Evolutionary conservation across 2,113 vertebrate species (phyloP).

Genomic region (Cariama cristata): DNA sequence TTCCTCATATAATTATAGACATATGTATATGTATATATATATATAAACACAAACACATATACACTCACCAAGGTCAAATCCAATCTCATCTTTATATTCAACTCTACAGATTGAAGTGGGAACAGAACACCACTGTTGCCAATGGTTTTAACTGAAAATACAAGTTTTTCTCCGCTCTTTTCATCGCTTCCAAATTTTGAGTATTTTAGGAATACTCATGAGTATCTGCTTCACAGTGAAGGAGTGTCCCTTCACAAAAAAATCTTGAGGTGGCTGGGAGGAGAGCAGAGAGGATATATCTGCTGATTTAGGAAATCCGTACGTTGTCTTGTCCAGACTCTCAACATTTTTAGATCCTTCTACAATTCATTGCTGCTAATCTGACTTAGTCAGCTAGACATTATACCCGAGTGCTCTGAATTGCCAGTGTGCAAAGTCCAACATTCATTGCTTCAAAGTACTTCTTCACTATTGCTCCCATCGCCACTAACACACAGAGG

Average conservation of each 20-base stretch:
- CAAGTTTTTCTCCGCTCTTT: neutral
- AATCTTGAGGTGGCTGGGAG: neutral
- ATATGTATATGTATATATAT: neutral
- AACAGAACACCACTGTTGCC: neutral
- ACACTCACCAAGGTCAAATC: neutral
- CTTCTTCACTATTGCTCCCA: neutral
- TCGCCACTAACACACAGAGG: neutral
- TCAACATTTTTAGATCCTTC: neutral
- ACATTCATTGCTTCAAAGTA: neutral
- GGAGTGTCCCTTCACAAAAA: rapidly evolving
- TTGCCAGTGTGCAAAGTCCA: neutral
- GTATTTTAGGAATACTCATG: rapidly evolving
- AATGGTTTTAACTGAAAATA: neutral
- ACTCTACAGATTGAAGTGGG: neutral
- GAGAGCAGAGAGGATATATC: neutral
- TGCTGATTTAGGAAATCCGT: neutral
- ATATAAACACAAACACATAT: neutral
- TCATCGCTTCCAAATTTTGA: neutral
- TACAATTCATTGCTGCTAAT: neutral
- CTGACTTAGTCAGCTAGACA: neutral
- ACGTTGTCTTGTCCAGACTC: neutral
- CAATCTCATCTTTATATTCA: neutral
- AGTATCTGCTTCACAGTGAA: neutral
- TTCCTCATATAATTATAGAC: neutral
- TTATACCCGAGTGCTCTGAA: neutral